Evolutionary conservation across 2,113 vertebrate genomes (phyloP), one percentile per base, ranked within the genome.

Genomic region (Sporophila hypoxantha): DNA sequence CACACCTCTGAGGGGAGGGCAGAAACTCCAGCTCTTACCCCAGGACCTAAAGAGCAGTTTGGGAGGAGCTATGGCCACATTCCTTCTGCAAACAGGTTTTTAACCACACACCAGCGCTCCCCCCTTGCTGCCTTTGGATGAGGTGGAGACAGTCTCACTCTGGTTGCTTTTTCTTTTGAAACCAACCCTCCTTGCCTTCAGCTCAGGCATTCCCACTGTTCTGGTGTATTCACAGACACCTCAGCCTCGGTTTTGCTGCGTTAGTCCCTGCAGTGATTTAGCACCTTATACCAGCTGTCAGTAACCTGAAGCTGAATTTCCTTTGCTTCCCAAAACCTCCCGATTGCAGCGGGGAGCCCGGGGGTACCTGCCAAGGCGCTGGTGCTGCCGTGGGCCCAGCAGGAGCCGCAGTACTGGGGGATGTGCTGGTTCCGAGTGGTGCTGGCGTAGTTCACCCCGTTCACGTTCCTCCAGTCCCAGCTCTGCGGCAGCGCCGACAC

Each of bases 391-490:
- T 99, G 98, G 3, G 99, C 99, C 99, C 99, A 99, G 96, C 99
- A 99, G 66, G 99, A 99, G 17, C 99, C 99, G 22, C 99, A 99
- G 97, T 99, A 99, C 96, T 98, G 99, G 0, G 99, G 99, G 75
- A 99, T 99, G 97, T 99, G 99, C 96, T 99, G 99, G 96, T 99
- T 99, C 49, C 99, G 97, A 5, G 98, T 99, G 14, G 98, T 95
- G 82, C 99, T 99, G 86, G 93, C 98, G 0, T 96, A 99, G 87
- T 99, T 99, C 83, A 95, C 87, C 1, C 99, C 98, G 0, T 98
- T 64, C 37, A 99, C 89, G 34, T 97, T 98, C 79, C 99, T 96
- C 99, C 99, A 99, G 96, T 99, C 99, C 99, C 98, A 99, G 26
- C 80, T 94, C 76, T 91, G 88, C 32, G 99, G 99, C 32, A 99